A percentile compares a stretch with the other conserved stretches of the same genome.
These are phyloP conservation scores for Stegophylla sp. DNA, from an alignment of 2,888 invertebrate genomes.

Conservation along the genomic window DNA sequence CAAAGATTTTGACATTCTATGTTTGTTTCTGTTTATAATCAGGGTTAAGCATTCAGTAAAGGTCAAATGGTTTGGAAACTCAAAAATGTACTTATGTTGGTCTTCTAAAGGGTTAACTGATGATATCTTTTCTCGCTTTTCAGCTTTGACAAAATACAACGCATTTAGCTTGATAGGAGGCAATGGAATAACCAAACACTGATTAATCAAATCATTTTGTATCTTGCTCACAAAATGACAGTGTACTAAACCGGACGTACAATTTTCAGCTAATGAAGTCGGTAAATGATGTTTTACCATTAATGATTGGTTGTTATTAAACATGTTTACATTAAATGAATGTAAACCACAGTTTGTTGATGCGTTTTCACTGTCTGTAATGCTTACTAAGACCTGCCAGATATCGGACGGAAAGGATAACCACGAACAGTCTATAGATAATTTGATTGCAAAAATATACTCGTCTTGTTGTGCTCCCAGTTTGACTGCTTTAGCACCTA, in stretches of 20 bases:
- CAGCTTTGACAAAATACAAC: constrained; percentile 48
- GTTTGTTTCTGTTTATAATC: constrained; percentile 41
- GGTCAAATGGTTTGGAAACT: constrained; percentile 37
- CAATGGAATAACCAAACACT: constrained; percentile 36
- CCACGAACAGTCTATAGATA: constrained; percentile 40
- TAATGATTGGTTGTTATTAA: constrained; percentile 24
- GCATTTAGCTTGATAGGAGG: constrained; percentile 43
- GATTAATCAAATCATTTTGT: constrained; percentile 28
- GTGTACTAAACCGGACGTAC: constrained; percentile 32
- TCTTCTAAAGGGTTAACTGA: constrained; percentile 28
- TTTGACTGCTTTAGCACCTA: constrained; percentile 51
- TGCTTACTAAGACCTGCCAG: constrained; percentile 31
- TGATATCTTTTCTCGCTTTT: constrained; percentile 32
- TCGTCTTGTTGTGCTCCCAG: constrained; percentile 37
- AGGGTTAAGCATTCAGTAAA: constrained; percentile 34
- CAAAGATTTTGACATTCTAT: constrained; percentile 44
- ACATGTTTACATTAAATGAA: constrained; percentile 11
- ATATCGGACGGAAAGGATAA: constrained; percentile 32
- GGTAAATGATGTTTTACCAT: constrained; percentile 23
- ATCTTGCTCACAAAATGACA: constrained; percentile 38
- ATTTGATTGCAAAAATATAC: constrained; percentile 46
- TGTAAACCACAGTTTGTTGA: constrained; percentile 23
- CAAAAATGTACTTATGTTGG: constrained; percentile 24
- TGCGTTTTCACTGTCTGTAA: constrained; percentile 25
- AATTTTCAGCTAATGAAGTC: constrained; percentile 17